These are phyloP conservation scores for Mionectes olivaceus DNA, from an alignment of 2,797 vertebrate genomes.

Conservation along the genomic window DNA sequence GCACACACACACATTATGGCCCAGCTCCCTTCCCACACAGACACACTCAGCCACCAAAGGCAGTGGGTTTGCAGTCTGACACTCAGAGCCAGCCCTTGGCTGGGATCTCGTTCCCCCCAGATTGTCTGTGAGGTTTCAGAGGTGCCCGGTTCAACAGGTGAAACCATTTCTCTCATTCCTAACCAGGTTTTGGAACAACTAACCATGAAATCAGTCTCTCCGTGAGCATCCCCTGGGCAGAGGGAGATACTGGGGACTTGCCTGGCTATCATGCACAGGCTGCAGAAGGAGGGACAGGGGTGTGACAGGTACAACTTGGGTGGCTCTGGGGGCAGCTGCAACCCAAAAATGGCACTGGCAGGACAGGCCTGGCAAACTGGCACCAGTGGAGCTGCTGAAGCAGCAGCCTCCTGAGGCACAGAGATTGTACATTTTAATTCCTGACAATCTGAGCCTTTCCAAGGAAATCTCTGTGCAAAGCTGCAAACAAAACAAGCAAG, in stretches of 20 bases:
- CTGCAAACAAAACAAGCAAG: not conserved
- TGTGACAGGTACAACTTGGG: not conserved
- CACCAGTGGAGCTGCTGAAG: not conserved
- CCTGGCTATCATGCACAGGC: accelerated
- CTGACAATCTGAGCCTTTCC: not conserved
- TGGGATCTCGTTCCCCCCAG: not conserved
- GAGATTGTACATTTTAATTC: not conserved
- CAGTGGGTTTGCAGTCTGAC: not conserved
- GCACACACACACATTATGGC: not conserved
- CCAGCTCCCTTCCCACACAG: not conserved
- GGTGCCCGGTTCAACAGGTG: not conserved
- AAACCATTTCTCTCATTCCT: not conserved
- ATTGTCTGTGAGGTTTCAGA: not conserved
- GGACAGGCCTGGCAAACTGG: not conserved
- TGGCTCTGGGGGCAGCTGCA: not conserved
- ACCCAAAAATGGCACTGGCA: accelerated
- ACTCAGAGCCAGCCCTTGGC: not conserved
- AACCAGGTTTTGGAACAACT: not conserved
- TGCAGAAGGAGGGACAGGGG: not conserved
- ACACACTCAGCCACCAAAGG: not conserved
- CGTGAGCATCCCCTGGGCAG: not conserved
- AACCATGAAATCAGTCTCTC: not conserved
- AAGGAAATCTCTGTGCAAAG: not conserved
- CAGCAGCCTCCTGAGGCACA: not conserved
- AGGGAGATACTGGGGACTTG: not conserved